These are phyloP conservation scores for Mormyrus lacerda DNA, from an alignment of 2,113 vertebrate genomes.

Conservation along the genomic window DNA sequence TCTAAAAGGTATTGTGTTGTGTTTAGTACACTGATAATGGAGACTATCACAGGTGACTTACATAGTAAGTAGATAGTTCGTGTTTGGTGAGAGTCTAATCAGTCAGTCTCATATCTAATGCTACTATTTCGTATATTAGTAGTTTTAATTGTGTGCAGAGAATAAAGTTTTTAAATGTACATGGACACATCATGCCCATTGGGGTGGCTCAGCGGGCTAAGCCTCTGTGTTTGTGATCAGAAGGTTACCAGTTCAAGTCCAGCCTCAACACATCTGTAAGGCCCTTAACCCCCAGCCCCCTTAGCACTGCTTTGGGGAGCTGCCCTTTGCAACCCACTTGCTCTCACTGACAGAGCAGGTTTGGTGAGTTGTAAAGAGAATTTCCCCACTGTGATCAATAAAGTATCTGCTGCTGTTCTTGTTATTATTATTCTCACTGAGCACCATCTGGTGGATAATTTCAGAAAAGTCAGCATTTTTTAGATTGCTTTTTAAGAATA, in stretches of 20 bases:
- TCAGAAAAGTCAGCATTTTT: not conserved
- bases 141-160: not conserved
- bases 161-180: not conserved
- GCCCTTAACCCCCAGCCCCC: too few species aligned
- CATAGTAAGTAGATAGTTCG: not conserved
- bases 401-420: too few species aligned
- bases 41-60: not conserved
- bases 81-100: not conserved
- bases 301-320: too few species aligned
- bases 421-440: not conserved
- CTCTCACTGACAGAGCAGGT: too few species aligned
- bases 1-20: not conserved
- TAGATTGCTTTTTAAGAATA: not conserved
- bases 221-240: too few species aligned
- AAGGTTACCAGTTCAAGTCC: too few species aligned
- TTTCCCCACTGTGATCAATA: too few species aligned
- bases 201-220: too few species aligned
- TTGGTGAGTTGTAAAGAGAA: too few species aligned
- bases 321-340: too few species aligned
- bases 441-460: not conserved
- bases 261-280: too few species aligned
- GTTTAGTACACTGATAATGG: not conserved
- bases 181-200: not conserved
- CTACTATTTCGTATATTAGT: not conserved
- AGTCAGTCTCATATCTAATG: not conserved